A percentile compares a stretch with the other conserved stretches of the same genome.
Evolutionary conservation across 1,140 invertebrate genomes (phyloP).

Genomic region (Caenorhabditis elegans): DNA sequence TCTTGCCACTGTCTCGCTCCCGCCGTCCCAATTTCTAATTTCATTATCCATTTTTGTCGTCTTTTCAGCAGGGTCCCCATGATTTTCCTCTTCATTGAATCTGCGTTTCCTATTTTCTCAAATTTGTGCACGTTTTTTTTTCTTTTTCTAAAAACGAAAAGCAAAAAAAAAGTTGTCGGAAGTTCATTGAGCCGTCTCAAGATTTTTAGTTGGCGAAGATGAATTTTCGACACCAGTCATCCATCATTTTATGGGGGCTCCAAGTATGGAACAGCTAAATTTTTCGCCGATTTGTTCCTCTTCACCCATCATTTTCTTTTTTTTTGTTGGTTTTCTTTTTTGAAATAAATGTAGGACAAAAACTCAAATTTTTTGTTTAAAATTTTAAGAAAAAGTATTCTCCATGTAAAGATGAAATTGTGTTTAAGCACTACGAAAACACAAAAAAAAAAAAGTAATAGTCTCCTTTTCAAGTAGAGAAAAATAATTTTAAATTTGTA

Average conservation of each 20-base stretch:
- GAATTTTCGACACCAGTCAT: not conserved
- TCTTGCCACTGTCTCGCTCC: too few species aligned
- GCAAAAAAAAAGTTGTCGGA: not conserved
- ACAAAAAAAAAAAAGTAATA: too few species aligned
- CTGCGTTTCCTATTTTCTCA: not conserved
- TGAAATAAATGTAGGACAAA: too few species aligned
- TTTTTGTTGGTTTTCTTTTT: not conserved
- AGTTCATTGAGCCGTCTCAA: constrained; percentile 27
- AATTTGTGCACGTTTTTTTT: not conserved
- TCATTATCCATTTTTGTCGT: constrained; percentile 19
- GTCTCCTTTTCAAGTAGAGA: too few species aligned
- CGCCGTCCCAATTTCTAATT: not conserved
- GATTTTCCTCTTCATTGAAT: constrained; percentile 16
- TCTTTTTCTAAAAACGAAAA: not conserved
- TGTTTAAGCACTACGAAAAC: too few species aligned
- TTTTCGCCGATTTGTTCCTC: not conserved
- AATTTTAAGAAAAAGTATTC: too few species aligned
- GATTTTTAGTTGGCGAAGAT: not conserved
- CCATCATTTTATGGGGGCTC: not conserved
- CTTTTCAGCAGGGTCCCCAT: not conserved
- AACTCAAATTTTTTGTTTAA: too few species aligned
- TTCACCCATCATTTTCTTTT: not conserved
- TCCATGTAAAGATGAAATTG: too few species aligned
- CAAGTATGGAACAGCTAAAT: not conserved
- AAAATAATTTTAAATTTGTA: too few species aligned